Evolutionary conservation across 1,140 invertebrate species (phyloP).

Genomic region (Diorhabda elongata): DNA sequence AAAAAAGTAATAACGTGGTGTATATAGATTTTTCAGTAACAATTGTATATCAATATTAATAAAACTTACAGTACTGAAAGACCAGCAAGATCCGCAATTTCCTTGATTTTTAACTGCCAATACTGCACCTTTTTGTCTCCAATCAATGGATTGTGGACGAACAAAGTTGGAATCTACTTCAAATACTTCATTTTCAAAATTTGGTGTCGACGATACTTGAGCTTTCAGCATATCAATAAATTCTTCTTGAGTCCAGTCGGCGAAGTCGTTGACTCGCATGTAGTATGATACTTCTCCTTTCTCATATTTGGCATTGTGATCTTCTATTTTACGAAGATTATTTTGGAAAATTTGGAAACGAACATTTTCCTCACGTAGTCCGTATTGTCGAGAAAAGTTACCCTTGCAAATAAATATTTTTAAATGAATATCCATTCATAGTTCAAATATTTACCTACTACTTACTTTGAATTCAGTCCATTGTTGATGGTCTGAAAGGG

Average conservation of each 20-base stretch:
- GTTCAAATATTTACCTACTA: background rate
- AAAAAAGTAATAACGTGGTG: too few species aligned
- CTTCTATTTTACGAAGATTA: slow-evolving; percentile 75
- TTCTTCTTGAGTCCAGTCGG: slow-evolving; percentile 80
- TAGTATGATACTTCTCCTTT: slow-evolving; percentile 61
- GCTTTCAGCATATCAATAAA: slow-evolving; percentile 50
- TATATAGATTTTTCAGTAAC: too few species aligned
- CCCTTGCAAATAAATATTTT: background rate
- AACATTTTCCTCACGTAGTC: slow-evolving; percentile 64
- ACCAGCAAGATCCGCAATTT: slow-evolving; percentile 19
- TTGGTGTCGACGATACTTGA: background rate
- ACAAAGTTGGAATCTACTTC: background rate
- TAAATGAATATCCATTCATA: background rate
- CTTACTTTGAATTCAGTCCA: slow-evolving; percentile 5
- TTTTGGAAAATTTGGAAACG: slow-evolving; percentile 81
- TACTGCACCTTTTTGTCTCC: background rate
- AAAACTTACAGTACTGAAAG: slow-evolving; percentile 23
- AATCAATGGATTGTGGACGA: background rate
- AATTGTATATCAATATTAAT: background rate
- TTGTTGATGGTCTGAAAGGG: background rate
- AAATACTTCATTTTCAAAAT: background rate
- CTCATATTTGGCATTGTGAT: slow-evolving; percentile 72
- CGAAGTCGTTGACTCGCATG: slow-evolving; percentile 73
- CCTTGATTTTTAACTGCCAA: slow-evolving; percentile 12
- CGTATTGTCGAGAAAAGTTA: too few species aligned